Conservation (phyloP, 2,888 invertebrate species). For the Balanococcus diminutus region DNA sequence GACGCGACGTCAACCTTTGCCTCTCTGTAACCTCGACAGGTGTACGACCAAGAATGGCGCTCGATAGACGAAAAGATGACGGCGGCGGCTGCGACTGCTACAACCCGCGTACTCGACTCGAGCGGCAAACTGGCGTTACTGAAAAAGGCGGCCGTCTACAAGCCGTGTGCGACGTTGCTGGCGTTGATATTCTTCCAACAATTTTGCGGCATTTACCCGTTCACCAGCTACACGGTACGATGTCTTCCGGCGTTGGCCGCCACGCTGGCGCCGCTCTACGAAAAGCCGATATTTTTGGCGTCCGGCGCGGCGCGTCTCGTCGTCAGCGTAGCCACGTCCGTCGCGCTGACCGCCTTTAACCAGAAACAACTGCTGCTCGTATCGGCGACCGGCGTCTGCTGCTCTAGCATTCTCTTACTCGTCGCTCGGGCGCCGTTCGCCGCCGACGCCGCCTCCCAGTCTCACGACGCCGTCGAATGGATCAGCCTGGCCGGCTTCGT, state of each 20-base stretch:
- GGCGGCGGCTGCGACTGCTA: no score
- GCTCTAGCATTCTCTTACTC: slow-evolving; percentile 51
- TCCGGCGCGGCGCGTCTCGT: slow-evolving; percentile 65
- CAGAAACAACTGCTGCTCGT: slow-evolving; percentile 64
- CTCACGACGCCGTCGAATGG: slow-evolving; percentile 60
- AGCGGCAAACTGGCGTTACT: not conserved
- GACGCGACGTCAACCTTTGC: no score
- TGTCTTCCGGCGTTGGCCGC: slow-evolving; percentile 63
- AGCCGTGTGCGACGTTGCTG: slow-evolving; percentile 64
- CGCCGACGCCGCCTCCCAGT: slow-evolving; percentile 64
- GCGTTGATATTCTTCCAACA: slow-evolving; percentile 66
- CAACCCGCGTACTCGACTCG: not conserved
- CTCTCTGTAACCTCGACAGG: not conserved
- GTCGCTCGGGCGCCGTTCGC: not conserved
- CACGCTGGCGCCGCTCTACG: not conserved
- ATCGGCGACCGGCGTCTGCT: slow-evolving; percentile 66
- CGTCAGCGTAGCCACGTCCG: slow-evolving; percentile 64
- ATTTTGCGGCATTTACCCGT: slow-evolving; percentile 65
- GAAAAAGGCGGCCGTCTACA: not conserved
- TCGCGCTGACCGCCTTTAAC: slow-evolving; percentile 64
- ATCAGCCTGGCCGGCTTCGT: slow-evolving; percentile 64
- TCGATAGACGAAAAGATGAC: not conserved
- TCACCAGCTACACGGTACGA: slow-evolving; percentile 68
- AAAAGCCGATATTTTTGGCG: slow-evolving; percentile 46
- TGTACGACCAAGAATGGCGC: slow-evolving; percentile 43